Percentiles rank a stretch among this genome's conserved stretches.
These are phyloP conservation scores for Cryptocephalus primarius DNA, from an alignment of 2,888 invertebrate species.

Conservation along the genomic window DNA sequence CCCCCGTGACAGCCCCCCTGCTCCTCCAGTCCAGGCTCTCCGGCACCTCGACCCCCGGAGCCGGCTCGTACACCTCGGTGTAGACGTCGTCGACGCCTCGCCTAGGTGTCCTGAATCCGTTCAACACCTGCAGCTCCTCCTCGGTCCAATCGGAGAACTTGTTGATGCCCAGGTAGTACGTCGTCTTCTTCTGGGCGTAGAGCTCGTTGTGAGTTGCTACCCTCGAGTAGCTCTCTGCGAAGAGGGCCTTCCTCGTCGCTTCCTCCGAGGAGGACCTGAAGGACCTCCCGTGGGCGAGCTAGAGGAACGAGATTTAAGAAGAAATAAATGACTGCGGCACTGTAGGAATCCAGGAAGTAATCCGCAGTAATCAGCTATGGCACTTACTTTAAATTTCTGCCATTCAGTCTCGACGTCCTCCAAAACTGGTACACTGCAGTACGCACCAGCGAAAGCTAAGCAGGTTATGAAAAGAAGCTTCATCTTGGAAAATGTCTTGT, in stretches of 20 bases:
- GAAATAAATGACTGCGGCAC: too few relatives aligned
- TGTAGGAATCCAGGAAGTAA: too few relatives aligned
- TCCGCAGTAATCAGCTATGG: too few relatives aligned
- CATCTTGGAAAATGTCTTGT: too few relatives aligned
- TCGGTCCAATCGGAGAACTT: constrained; percentile 1
- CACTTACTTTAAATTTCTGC: too few relatives aligned
- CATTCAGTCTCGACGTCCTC: too few relatives aligned
- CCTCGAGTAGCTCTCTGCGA: constrained; percentile 1
- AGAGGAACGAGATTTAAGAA: neutral
- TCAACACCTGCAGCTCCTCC: constrained; percentile 1
- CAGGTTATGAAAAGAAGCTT: too few relatives aligned
- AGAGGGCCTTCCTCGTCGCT: constrained; percentile 1
- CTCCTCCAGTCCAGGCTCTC: constrained; percentile 64
- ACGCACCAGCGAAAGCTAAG: too few relatives aligned
- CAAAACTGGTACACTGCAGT: too few relatives aligned
- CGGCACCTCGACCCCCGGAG: constrained; percentile 1
- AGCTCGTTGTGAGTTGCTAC: constrained; percentile 1
- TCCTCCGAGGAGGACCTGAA: constrained; percentile 2
- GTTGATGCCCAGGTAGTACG: neutral
- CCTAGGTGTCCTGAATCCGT: constrained; percentile 2
- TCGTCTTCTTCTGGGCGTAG: neutral
- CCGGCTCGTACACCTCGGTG: neutral
- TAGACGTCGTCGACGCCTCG: neutral
- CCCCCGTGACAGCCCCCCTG: constrained; percentile 70
- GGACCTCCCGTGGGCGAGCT: constrained; percentile 1